These are phyloP conservation scores for Spongia lamella DNA, from an alignment of 37 sponge, comb jelly and placozoan species.

Conservation along the genomic window DNA sequence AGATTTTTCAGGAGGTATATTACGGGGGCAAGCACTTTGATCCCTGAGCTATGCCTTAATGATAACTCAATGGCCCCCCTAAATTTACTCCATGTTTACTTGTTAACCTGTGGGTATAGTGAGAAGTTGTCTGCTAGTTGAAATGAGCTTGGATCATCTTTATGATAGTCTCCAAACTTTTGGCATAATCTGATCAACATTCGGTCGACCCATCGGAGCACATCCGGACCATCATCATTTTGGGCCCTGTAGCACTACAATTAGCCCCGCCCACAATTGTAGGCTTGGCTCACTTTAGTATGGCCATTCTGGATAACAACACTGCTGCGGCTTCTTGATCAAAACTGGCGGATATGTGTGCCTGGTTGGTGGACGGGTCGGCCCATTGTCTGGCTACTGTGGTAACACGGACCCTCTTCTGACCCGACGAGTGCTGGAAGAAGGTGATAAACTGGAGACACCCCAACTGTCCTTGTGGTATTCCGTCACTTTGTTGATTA, in stretches of 20 bases:
- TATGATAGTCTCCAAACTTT: conserved; percentile 94
- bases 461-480: conserved; percentile 87
- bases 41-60: no score
- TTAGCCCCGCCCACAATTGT: background rate
- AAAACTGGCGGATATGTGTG: conserved; percentile 85
- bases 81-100: background rate
- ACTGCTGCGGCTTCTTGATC: conserved; percentile 96
- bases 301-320: conserved; percentile 90
- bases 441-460: conserved; percentile 94
- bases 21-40: no score
- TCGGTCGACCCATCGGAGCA: conserved; percentile 96
- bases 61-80: no score
- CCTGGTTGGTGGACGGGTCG: conserved; percentile 84
- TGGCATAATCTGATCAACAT: conserved; percentile 97
- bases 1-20: no score
- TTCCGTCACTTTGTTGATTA: conserved; percentile 78
- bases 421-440: conserved; percentile 93
- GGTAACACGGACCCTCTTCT: conserved; percentile 95
- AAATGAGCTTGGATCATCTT: conserved; percentile 94
- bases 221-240: conserved; percentile 96
- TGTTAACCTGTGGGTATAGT: conserved; percentile 90
- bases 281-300: conserved; percentile 51
- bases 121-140: conserved; percentile 94
- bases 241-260: conserved; percentile 57
- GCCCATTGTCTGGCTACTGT: conserved; percentile 98